phyloP scores from a whole-genome alignment of 2,888 invertebrate genomes.

The Aleiodes alternator region DNA sequence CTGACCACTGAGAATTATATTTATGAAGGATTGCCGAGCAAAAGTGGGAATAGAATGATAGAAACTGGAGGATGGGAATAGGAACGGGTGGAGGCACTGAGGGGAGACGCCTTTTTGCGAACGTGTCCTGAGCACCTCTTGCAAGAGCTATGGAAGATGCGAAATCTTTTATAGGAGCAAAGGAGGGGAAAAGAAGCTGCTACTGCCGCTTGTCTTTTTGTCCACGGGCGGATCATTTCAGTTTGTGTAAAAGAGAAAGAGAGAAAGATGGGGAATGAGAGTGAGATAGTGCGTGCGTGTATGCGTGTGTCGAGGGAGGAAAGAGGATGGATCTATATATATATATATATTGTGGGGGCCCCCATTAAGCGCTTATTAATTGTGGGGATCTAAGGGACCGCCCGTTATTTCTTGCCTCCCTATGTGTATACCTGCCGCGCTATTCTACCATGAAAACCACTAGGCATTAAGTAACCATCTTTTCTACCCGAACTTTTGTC shows the following conservation, averaged over 20 bases:
- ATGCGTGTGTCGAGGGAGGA: slow-evolving; percentile 32
- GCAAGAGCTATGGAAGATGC: slow-evolving; percentile 56
- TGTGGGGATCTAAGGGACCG: slow-evolving; percentile 73
- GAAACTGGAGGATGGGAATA: neutral
- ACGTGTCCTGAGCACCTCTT: slow-evolving; percentile 63
- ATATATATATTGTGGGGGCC: slow-evolving; percentile 57
- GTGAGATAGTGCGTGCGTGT: slow-evolving; percentile 17
- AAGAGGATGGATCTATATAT: slow-evolving; percentile 31
- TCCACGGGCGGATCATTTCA: slow-evolving; percentile 32
- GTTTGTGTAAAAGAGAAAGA: slow-evolving; percentile 41
- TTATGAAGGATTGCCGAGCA: neutral
- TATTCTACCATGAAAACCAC: slow-evolving; percentile 64
- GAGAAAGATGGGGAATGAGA: slow-evolving; percentile 40
- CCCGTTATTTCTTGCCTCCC: slow-evolving; percentile 69
- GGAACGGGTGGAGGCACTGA: slow-evolving; percentile 24
- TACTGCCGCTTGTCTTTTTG: slow-evolving; percentile 41
- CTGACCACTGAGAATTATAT: slow-evolving; percentile 1
- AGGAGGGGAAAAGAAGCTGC: neutral
- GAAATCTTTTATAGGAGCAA: slow-evolving; percentile 66
- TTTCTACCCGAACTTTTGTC: slow-evolving; percentile 51
- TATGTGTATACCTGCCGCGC: slow-evolving; percentile 67
- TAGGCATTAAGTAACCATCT: slow-evolving; percentile 58
- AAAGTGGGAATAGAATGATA: neutral
- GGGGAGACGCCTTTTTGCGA: slow-evolving; percentile 61
- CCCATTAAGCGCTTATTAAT: slow-evolving; percentile 75